These are phyloP conservation scores for Parnassius mnemosyne DNA, from an alignment of 2,888 invertebrate genomes.

Conservation along the genomic window DNA sequence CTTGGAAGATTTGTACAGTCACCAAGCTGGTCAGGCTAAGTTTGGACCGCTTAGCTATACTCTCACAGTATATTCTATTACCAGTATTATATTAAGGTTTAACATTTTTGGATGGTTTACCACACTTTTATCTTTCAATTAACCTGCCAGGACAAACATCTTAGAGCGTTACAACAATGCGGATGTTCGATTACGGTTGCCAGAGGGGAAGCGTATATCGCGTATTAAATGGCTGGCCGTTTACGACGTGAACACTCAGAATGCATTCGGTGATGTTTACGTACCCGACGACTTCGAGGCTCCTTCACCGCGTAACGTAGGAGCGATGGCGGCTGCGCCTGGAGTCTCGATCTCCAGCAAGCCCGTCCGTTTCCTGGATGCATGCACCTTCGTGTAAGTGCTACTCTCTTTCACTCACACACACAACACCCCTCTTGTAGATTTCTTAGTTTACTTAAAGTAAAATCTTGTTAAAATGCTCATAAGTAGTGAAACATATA, in stretches of 20 bases:
- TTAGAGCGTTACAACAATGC: conserved; percentile 92
- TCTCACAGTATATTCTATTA: no score
- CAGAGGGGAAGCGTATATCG: conserved; percentile 91
- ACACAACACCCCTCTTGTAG: no score
- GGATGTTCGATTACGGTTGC: conserved; percentile 89
- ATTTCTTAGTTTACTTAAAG: no score
- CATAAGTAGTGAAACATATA: no score
- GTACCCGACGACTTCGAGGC: conserved; percentile 95
- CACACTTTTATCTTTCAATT: no score
- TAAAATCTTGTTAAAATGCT: no score
- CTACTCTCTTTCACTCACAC: no score
- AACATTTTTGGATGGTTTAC: no score
- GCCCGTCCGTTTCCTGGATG: conserved; percentile 87
- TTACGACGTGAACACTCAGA: conserved; percentile 92
- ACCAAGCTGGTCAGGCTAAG: no score
- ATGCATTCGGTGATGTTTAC: conserved; percentile 93
- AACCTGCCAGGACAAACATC: conserved; percentile 85
- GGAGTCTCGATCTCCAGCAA: conserved; percentile 81
- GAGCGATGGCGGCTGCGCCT: conserved; percentile 54
- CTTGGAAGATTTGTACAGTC: no score
- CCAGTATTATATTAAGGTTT: no score
- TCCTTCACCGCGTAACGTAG: conserved; percentile 83
- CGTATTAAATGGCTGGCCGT: conserved; percentile 94
- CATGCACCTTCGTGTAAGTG: conserved; percentile 84
- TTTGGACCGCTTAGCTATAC: no score